Base-by-base conservation (phyloP, 2,888 invertebrate genomes). In the Brachyptera putata region DNA sequence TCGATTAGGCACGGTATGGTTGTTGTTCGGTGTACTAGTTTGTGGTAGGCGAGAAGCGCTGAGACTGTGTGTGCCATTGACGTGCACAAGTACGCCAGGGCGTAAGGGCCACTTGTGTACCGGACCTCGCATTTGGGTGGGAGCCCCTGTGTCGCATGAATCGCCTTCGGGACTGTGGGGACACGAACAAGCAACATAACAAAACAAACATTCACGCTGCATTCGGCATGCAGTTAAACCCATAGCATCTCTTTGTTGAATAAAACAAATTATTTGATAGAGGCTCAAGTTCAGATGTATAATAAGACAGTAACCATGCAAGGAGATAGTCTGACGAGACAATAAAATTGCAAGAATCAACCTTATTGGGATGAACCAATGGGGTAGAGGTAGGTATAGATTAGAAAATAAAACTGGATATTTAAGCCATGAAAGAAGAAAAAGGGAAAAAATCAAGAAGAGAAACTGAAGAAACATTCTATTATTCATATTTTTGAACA, bases 61-160 rank as follows among this genome's bases (percentile, higher is more conserved):
- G 55, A 82, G 76, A 67, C 87, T 88, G 73, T 89, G 87, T 73
- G 87, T 84, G 60, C 89, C 89, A 76, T 91, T 91, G 22, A 92
- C 87, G 73, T 93, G 93, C 53, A 93, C 87, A 70, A 93, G 79
- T 57, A 93, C 91, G 57, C 93, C 93, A 1, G 93, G 92, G 70
- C 90, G 87, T 62, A 92, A 76, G 7, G 93, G 93, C 93, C 93
- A 94, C 72, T 89, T 86, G 67, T 79, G 84, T 26, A 60, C 59
- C 9, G 63, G 61, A 43, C 16, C 9, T 46, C 26, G 61, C 46
- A 37, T 46, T 58, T 58, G 59, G 59, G 18, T 5, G 13, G 21
- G 1, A 3, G 36, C 13, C 56, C 72, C 71, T 56, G 73, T 72
- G 63, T 78, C 80, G 67, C 22, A 53, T 2, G 53, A 34, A 22